A percentile compares a stretch with the other conserved stretches of the same genome.
Conservation (phyloP, 2,113 vertebrate species). For the Craseonycteris thonglongyai region DNA sequence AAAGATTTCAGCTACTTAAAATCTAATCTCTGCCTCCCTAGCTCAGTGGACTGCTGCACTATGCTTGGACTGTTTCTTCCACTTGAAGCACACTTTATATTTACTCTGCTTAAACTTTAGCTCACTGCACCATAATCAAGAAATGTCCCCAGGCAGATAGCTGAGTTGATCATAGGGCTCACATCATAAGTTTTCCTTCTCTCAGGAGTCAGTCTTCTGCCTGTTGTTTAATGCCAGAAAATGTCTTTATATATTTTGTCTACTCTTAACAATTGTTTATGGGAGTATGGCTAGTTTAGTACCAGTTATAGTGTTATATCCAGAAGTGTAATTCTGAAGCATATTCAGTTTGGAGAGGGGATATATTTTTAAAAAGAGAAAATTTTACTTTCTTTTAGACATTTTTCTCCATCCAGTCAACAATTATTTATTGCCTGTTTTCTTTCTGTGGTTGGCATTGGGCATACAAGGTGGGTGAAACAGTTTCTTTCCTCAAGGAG, state of each 20-base stretch:
- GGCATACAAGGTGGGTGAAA: neutral
- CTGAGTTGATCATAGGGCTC: neutral
- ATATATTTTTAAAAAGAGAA: neutral
- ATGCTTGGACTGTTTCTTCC: neutral
- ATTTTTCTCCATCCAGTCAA: neutral
- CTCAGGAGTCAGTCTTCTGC: neutral
- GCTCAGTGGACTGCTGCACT: neutral
- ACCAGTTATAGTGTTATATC: neutral
- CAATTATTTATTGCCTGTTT: neutral
- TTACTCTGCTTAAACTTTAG: neutral
- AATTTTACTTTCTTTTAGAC: neutral
- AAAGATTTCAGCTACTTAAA: neutral
- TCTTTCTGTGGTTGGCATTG: neutral
- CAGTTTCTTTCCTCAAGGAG: neutral
- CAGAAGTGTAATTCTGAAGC: neutral
- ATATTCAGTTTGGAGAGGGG: neutral
- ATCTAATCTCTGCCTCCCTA: neutral
- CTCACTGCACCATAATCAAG: neutral
- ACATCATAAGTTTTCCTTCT: neutral
- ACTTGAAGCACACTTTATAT: neutral
- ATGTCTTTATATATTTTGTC: neutral
- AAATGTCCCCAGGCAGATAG: neutral
- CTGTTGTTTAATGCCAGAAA: neutral
- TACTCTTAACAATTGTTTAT: neutral
- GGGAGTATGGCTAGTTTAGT: neutral